A percentile compares a stretch with the other conserved stretches of the same genome.
Conservation (phyloP, 2,888 invertebrate genomes). For the Melanargia galathea region DNA sequence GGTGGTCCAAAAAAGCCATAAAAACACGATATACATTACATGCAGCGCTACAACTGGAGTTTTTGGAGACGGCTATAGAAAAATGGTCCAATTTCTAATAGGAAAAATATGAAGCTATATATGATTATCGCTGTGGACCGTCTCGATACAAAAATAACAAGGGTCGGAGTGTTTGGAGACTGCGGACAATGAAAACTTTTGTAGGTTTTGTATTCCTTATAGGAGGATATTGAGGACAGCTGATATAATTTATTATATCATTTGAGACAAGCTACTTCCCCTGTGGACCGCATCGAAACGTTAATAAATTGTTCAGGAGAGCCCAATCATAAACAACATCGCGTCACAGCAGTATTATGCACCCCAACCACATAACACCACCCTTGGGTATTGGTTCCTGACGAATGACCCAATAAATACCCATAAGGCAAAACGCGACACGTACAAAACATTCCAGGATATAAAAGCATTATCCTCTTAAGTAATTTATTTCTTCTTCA, state of each 20-base stretch:
- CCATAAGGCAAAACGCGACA: conserved; percentile 76
- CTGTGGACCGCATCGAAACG: conserved; percentile 41
- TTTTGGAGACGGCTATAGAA: not conserved
- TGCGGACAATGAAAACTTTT: too few species aligned
- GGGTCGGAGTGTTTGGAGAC: too few species aligned
- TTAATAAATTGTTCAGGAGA: conserved; percentile 69
- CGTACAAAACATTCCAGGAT: conserved; percentile 76
- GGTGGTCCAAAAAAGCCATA: conserved; percentile 5
- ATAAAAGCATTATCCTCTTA: conserved; percentile 81
- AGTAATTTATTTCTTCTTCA: conserved; percentile 81
- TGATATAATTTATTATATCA: conserved; percentile 14
- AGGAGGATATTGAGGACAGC: not conserved
- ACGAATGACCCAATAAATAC: conserved; percentile 81
- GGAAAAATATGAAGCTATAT: not conserved
- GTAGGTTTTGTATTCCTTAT: not conserved
- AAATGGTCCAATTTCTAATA: too few species aligned
- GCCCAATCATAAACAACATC: conserved; percentile 70
- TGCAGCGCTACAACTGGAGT: not conserved
- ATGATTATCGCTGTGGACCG: not conserved
- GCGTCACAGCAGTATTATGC: conserved; percentile 70
- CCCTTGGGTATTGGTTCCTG: conserved; percentile 75
- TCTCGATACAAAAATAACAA: not conserved
- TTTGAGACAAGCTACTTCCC: conserved; percentile 18
- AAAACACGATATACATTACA: conserved; percentile 19
- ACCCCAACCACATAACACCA: conserved; percentile 75